Conservation (phyloP, 2,113 vertebrate genomes). For the Rhodinocichla rosea region DNA sequence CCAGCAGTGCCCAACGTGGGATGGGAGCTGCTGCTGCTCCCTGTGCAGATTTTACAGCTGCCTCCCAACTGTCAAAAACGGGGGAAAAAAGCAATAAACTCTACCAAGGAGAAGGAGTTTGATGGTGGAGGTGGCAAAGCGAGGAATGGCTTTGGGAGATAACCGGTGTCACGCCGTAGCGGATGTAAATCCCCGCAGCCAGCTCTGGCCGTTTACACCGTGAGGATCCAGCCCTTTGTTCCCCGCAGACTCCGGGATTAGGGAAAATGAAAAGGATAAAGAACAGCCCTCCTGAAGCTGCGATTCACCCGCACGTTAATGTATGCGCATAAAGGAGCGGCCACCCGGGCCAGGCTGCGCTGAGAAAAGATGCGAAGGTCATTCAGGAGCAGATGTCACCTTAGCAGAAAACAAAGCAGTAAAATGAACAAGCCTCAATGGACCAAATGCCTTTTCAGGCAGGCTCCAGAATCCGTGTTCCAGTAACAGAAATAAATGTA, state of each 20-base stretch:
- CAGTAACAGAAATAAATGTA: conserved; percentile 52
- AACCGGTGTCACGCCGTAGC: neutral
- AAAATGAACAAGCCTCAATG: conserved; percentile 68
- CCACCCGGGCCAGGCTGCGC: conserved; percentile 46
- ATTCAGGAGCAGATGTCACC: conserved; percentile 72
- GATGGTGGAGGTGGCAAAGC: neutral
- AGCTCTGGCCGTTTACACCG: conserved; percentile 9
- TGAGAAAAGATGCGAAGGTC: conserved; percentile 68
- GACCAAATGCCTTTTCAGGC: conserved; percentile 65
- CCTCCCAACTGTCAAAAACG: neutral
- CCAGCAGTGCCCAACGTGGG: rapidly evolving
- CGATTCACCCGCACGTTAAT: conserved; percentile 56
- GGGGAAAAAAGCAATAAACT: neutral
- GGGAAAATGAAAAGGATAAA: conserved; percentile 57
- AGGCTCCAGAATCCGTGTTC: conserved; percentile 45
- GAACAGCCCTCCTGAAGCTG: conserved; percentile 57
- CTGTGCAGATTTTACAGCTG: neutral
- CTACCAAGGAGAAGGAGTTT: neutral
- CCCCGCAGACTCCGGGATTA: conserved; percentile 36
- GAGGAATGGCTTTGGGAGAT: conserved; percentile 28
- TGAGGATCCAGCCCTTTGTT: conserved; percentile 53
- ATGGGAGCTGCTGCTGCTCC: neutral
- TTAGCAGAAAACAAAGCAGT: conserved; percentile 65
- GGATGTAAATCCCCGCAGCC: neutral
- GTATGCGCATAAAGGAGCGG: conserved; percentile 65